Evolutionary conservation across 2,888 invertebrate species (phyloP).

Genomic region (Rhamphomyia laevipes): DNA sequence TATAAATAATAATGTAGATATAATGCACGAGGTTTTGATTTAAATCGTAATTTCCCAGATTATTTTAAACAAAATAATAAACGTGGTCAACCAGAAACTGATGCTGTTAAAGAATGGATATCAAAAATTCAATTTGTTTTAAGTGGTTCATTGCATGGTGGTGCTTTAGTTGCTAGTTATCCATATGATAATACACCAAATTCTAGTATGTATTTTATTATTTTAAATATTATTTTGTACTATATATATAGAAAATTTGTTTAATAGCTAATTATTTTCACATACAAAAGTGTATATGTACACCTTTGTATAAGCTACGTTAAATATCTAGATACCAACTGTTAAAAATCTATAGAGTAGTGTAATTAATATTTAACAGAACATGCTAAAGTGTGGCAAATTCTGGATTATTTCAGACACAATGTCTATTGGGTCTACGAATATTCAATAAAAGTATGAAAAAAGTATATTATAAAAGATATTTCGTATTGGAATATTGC

Average conservation of each 20-base stretch:
- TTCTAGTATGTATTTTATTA: slow-evolving; percentile 61
- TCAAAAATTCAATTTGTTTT: slow-evolving; percentile 86
- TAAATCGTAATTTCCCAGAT: slow-evolving; percentile 95
- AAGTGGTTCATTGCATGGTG: slow-evolving; percentile 90
- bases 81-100: slow-evolving; percentile 86
- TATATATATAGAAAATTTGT: background rate
- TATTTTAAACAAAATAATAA: slow-evolving; percentile 82
- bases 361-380: too few relatives aligned
- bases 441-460: too few relatives aligned
- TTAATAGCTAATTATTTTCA: background rate
- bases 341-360: too few relatives aligned
- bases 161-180: slow-evolving; percentile 84
- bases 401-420: too few relatives aligned
- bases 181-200: slow-evolving; percentile 94
- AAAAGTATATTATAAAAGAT: too few relatives aligned
- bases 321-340: too few relatives aligned
- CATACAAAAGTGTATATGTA: too few relatives aligned
- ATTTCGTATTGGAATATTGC: too few relatives aligned
- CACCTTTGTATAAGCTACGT: too few relatives aligned
- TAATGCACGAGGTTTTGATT: slow-evolving; percentile 77
- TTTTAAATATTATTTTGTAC: too few relatives aligned
- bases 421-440: too few relatives aligned
- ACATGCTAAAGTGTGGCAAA: too few relatives aligned
- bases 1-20: slow-evolving; percentile 45
- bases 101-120: slow-evolving; percentile 89